These are phyloP conservation scores for Bettongia penicillata DNA, from an alignment of 2,113 vertebrate genomes.

Conservation along the genomic window DNA sequence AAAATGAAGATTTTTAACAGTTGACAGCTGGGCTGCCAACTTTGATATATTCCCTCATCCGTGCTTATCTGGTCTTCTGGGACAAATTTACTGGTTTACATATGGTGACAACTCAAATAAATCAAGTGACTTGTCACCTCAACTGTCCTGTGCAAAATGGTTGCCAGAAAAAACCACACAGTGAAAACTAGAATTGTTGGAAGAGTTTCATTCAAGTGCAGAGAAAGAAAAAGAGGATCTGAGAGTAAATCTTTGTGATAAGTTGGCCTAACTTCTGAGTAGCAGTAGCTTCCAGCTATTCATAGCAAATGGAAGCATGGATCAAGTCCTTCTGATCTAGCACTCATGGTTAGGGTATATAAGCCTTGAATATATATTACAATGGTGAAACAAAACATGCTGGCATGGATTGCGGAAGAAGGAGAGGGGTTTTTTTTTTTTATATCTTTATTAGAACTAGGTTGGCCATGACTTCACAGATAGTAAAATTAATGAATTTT, in stretches of 20 bases:
- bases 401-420: not conserved
- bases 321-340: not conserved
- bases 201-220: not conserved
- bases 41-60: conserved; percentile 36
- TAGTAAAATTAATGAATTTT: not conserved
- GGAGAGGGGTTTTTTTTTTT: not conserved
- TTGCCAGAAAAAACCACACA: conserved; percentile 38
- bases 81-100: conserved; percentile 55
- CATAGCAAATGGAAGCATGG: not conserved
- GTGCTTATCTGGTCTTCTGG: conserved; percentile 49
- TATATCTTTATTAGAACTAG: not conserved
- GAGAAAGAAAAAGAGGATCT: not conserved
- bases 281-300: not conserved
- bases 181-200: not conserved
- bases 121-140: conserved; percentile 43
- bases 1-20: conserved; percentile 51
- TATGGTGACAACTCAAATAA: conserved; percentile 31
- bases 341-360: not conserved
- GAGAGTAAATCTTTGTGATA: not conserved
- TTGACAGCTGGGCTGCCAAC: conserved; percentile 20
- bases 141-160: conserved; percentile 8
- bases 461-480: not conserved
- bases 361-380: not conserved
- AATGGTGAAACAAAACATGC: not conserved
- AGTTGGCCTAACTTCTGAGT: not conserved